phyloP scores from a whole-genome alignment of 2,888 invertebrate genomes.

The Eubasilissa splendida region DNA sequence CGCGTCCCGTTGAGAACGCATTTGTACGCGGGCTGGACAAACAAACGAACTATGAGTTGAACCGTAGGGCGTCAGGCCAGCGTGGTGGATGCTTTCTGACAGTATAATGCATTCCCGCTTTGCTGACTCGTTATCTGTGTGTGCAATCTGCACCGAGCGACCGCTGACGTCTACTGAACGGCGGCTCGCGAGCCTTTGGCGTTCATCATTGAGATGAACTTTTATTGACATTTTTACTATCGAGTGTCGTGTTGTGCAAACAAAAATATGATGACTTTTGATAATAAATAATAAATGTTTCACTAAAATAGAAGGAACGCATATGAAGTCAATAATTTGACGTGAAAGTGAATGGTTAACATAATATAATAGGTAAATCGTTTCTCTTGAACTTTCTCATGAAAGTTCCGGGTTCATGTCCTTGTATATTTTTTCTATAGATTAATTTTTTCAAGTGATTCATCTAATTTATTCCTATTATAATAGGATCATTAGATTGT shows the following conservation, averaged over 20 bases:
- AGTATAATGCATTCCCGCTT: conserved; percentile 53
- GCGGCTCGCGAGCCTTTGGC: conserved; percentile 25
- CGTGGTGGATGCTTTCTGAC: conserved; percentile 47
- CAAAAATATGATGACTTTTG: background rate
- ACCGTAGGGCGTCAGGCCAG: conserved; percentile 50
- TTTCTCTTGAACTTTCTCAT: too few relatives aligned
- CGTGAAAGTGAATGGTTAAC: too few relatives aligned
- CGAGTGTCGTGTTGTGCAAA: too few relatives aligned
- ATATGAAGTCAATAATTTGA: too few relatives aligned
- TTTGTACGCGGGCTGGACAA: conserved; percentile 41
- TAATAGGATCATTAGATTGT: too few relatives aligned
- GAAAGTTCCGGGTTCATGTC: too few relatives aligned
- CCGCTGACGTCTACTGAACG: conserved; percentile 3
- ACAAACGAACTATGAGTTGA: conserved; percentile 45
- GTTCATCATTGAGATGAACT: background rate
- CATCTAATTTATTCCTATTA: too few relatives aligned
- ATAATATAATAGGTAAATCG: too few relatives aligned
- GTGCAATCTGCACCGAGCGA: conserved; percentile 34
- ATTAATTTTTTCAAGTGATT: too few relatives aligned
- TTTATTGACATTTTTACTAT: too few relatives aligned
- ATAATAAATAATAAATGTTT: background rate
- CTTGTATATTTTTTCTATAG: too few relatives aligned
- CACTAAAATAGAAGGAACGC: background rate
- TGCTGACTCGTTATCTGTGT: conserved; percentile 29
- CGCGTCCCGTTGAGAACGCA: conserved; percentile 29